Evolutionary conservation across 2,888 invertebrate species (phyloP), one percentile per base, ranked within the genome.

Genomic region (Allacma fusca): DNA sequence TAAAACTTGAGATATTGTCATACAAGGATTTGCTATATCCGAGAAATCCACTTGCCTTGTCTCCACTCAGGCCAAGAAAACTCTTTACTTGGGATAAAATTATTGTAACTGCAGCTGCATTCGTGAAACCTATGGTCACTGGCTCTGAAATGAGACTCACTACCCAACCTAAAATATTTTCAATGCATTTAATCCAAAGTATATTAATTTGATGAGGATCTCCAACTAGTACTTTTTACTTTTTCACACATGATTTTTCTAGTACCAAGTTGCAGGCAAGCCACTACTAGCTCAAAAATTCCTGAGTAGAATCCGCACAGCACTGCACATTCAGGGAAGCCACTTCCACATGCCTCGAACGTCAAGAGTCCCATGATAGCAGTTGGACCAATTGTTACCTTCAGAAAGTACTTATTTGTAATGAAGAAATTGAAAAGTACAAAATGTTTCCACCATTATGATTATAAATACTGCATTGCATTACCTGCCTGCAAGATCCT

Each of bases 61-160:
- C 28, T 12, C 80, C 81, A n/a, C 34, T 43, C 0, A 81, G 57
- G 7, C 93, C 93, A 78, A 94, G 89, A 2, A 95, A 87, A 0
- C 91, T 89, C 85, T 92, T 93, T 19, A 95, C 87, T 86, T 96
- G 95, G 0, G 94, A 91, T 1, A 92, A 91, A 4, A 91, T 93
- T 82, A 96, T 95, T 70, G 93, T 94, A 65, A 95, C 85, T 16
- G 95, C 94, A 0, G 95, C 95, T 0, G 94, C 94, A 7, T 93
- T 91, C 0, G 94, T 95, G 85, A 96, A 96, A 0, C 93, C 95
- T 64, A 92, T 91, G 40, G 94, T 93, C 1, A 95, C 94, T 0
- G 95, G 94, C 82, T 91, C 87, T 0, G 95, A 95, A 86, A 96
- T 94, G 85, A 95, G 95, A 85, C 94, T 92, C 65, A 95, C 89